Base-by-base conservation (phyloP, 2,797 vertebrate species). In the Mormyrus proboscirostris region DNA sequence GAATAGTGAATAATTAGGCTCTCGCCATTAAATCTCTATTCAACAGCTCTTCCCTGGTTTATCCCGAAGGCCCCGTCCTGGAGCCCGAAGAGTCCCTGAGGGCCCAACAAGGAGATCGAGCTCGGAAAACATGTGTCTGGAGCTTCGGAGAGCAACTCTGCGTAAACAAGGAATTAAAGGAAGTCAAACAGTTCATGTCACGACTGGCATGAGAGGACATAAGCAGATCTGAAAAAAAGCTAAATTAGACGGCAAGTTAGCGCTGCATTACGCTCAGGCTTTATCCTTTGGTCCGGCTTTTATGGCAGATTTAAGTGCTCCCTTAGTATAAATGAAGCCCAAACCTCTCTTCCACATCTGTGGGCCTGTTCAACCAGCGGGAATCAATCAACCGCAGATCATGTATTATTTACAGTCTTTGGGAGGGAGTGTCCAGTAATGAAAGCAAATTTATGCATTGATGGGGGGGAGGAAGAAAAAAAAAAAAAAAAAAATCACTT, bases 361-460 rank as follows among this genome's bases (percentile, higher is more conserved):
- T 51, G 76, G 76, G 7, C 6, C 76, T 22, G 41, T 49, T 49
- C 47, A 51, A 49, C 41, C 47, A 29, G 82, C 47, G 29, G 49
- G 22, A 38, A 73, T 73, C 69, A 73, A 73, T 33, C 33, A 85
- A 85, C 47, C 22, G 82, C 82, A 85, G 47, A 22, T 85, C 82
- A 85, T 85, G n/a, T 14, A 51, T 85, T 85, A 84, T 84, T 84
- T 84, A 85, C 49, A 47, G 44, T 49, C 19, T 84, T 85, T 12
- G 8, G 47, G 22, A 85, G 49, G 44, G 49, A 14, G 69, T 38
- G 69, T 38, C 69, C 69, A 38, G 69, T 16, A 73, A 73, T 73
- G 33, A 49, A 51, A 51, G 82, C 47, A 85, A 85, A 85, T 29
- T 85, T 85, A 51, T 50, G n/a, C 4, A 50, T 9, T 29, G 25